Evolutionary conservation across 2,888 invertebrate species (phyloP).

Genomic region (Ochropacha duplaris): DNA sequence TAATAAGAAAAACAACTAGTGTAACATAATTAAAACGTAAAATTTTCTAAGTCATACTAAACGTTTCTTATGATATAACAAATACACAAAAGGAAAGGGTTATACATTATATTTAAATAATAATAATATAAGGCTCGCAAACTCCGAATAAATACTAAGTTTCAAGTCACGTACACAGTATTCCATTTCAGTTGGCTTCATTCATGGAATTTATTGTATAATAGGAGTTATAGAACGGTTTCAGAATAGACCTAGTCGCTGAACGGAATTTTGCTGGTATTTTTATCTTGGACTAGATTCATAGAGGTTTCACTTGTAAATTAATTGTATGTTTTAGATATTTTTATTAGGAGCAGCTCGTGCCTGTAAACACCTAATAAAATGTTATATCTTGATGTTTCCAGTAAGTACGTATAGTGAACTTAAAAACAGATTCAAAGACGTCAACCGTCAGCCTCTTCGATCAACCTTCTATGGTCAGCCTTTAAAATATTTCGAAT

Average conservation of each 20-base stretch:
- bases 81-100: conserved; percentile 2
- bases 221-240: conserved; percentile 30
- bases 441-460: no score
- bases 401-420: no score
- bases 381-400: neutral
- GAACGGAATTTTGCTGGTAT: conserved; percentile 26
- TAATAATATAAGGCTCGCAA: conserved; percentile 23
- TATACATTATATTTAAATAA: conserved; percentile 32
- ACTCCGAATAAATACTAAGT: conserved; percentile 38
- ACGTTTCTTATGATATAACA: conserved; percentile 1
- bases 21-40: neutral
- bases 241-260: conserved; percentile 16
- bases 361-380: neutral
- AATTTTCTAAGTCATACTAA: neutral
- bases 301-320: neutral
- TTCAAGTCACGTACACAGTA: conserved; percentile 53
- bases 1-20: no score
- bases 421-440: no score
- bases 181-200: conserved; percentile 52
- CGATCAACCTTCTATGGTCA: no score
- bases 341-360: neutral
- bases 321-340: neutral
- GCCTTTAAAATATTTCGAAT: no score
- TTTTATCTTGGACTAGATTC: conserved; percentile 15
- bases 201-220: conserved; percentile 51